Conservation (phyloP, 2,888 invertebrate genomes). For the Drosophila anceps region DNA sequence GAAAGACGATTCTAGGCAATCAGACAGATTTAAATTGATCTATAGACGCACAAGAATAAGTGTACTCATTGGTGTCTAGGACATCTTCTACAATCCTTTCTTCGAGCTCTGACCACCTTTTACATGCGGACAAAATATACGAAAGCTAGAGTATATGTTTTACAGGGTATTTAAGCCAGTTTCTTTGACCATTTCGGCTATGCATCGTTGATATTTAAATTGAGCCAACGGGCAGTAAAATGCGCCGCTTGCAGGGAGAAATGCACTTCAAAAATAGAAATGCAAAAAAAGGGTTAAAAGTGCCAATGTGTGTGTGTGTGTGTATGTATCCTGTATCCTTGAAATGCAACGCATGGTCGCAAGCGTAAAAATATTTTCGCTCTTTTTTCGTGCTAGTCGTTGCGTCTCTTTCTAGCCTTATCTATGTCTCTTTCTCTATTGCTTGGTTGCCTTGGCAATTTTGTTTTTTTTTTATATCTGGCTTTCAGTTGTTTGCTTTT, state of each 20-base stretch:
- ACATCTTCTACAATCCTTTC: not conserved
- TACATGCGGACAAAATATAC: not conserved
- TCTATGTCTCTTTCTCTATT: not conserved
- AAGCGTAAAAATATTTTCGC: slow-evolving; percentile 35
- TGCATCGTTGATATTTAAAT: slow-evolving; percentile 82
- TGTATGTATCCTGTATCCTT: slow-evolving; percentile 60
- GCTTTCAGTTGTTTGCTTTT: slow-evolving; percentile 54
- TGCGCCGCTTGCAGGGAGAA: slow-evolving; percentile 55
- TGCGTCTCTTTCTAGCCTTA: not conserved
- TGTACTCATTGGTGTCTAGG: not conserved
- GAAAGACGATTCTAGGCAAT: not conserved
- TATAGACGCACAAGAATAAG: not conserved
- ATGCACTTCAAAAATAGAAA: slow-evolving; percentile 81
- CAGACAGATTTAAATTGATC: not conserved
- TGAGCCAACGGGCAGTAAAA: slow-evolving; percentile 75
- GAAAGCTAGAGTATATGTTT: not conserved
- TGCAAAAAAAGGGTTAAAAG: slow-evolving; percentile 64
- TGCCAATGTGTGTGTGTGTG: slow-evolving; percentile 31
- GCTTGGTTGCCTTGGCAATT: slow-evolving; percentile 70
- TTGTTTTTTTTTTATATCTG: slow-evolving; percentile 24
- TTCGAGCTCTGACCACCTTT: not conserved
- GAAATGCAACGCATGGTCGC: slow-evolving; percentile 60
- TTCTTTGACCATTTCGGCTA: slow-evolving; percentile 64
- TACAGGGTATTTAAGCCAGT: slow-evolving; percentile 50
- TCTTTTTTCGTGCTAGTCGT: slow-evolving; percentile 6